Conservation (phyloP, 2,888 invertebrate genomes). For the Quadroppia sp. region DNA sequence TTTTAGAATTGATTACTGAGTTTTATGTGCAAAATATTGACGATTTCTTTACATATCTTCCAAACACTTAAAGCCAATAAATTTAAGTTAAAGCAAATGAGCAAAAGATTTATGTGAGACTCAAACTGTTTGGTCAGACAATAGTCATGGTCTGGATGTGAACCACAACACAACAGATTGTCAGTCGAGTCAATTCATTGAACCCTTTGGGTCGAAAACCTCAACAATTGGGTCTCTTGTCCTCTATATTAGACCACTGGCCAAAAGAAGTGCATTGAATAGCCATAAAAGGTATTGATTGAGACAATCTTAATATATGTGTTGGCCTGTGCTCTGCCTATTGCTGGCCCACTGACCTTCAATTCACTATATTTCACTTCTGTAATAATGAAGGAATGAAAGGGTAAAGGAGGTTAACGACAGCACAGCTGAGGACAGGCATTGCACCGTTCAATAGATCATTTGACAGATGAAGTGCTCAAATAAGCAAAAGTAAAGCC, state of each 20-base stretch:
- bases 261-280: slow-evolving; percentile 33
- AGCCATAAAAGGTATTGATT: slow-evolving; percentile 29
- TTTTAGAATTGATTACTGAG: too few species aligned
- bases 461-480: slow-evolving; percentile 36
- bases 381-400: slow-evolving; percentile 15
- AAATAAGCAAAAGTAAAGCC: slow-evolving; percentile 26
- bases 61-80: not conserved
- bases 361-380: slow-evolving; percentile 13
- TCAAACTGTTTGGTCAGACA: not conserved
- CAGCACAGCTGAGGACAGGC: slow-evolving; percentile 26
- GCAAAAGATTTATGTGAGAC: slow-evolving; percentile 24
- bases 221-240: slow-evolving; percentile 17
- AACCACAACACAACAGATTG: slow-evolving; percentile 31
- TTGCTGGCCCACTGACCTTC: slow-evolving; percentile 36
- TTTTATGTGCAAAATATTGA: too few species aligned
- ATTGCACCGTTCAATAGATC: slow-evolving; percentile 13
- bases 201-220: slow-evolving; percentile 37
- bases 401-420: slow-evolving; percentile 26
- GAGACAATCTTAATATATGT: slow-evolving; percentile 35
- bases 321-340: not conserved
- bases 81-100: slow-evolving; percentile 17
- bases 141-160: not conserved
- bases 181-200: slow-evolving; percentile 12
- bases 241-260: not conserved
- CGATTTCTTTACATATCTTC: not conserved